Evolutionary conservation across 2,113 vertebrate species (phyloP).

Genomic region (Cercocebus atys): DNA sequence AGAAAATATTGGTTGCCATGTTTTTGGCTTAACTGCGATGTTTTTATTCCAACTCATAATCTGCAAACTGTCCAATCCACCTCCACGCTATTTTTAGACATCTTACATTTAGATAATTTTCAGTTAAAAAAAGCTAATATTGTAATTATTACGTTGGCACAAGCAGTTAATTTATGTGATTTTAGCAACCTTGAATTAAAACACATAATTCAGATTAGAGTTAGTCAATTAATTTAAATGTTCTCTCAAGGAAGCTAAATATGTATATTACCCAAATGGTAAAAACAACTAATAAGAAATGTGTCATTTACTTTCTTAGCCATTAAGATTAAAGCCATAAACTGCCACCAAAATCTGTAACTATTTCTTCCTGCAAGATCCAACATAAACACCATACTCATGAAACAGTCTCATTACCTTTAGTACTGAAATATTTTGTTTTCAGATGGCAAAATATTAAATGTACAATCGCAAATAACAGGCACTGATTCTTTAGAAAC

Average conservation of each 20-base stretch:
- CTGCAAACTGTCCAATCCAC: conserved; percentile 83
- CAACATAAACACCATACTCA: conserved; percentile 47
- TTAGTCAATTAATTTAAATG: conserved; percentile 78
- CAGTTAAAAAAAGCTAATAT: conserved; percentile 67
- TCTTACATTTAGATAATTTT: conserved; percentile 76
- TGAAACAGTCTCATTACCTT: conserved; percentile 52
- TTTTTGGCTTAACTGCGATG: conserved; percentile 83
- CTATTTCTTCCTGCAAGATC: conserved; percentile 51
- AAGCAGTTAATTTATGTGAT: conserved; percentile 76
- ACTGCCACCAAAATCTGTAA: conserved; percentile 57
- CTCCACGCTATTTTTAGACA: conserved; percentile 83
- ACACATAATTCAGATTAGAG: conserved; percentile 77
- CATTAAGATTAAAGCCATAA: conserved; percentile 70
- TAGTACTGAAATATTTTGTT: conserved; percentile 48
- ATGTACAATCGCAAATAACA: conserved; percentile 40
- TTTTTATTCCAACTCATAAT: conserved; percentile 85
- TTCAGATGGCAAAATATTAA: conserved; percentile 75
- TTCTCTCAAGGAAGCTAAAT: conserved; percentile 76
- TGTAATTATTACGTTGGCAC: conserved; percentile 77
- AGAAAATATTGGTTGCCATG: conserved; percentile 85
- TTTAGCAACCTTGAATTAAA: conserved; percentile 79
- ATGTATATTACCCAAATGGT: conserved; percentile 56
- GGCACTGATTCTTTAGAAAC: conserved; percentile 74
- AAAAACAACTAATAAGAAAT: conserved; percentile 72
- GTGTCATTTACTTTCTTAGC: conserved; percentile 67